Base-by-base conservation (phyloP, 2,113 vertebrate genomes). In the Thamnophis sirtalis region DNA sequence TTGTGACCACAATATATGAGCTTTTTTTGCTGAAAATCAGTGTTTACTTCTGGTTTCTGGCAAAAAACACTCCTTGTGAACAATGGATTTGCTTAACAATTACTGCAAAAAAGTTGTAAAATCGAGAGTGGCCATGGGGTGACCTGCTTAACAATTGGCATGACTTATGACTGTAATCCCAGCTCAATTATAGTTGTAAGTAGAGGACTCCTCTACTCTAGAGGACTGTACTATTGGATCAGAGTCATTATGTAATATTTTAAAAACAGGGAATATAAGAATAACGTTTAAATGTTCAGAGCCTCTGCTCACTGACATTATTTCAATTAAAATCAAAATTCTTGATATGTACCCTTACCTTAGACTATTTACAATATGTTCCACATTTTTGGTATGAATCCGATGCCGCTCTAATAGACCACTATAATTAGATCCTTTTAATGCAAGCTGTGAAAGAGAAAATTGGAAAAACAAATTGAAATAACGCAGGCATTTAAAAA, bases 361-460 rank as follows among this genome's bases (percentile, higher is more conserved):
- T 95, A 99, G 97, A 95, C 98, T 98, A 88, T 98, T 97, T 89
- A 99, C 97, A 92, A 99, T 94, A 58, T 99, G 98, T 33, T 99
- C 97, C 90, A 99, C 98, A 0, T 99, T 99, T 97, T 96, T 97
- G 5, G 98, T 99, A 96, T 99, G 99, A 96, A 99, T 98, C 95
- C 97, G 98, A 97, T 99, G 99, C 92, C 99, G 98, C 86, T 99
- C 98, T 96, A 99, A 96, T 84, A 99, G 98, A 89, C 99, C 99
- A 88, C 96, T 98, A 96, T 99, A 99, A 96, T 98, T 99, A 94
- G 99, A 99, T 86, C 99, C 99, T 95, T 99, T 99, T 97, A 99
- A 94, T 13, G 99, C 99, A 90, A 99, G 99, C 99, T 99, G 95
- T 26, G 94, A 92, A 22, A 95, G 92, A 94, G 94, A 51, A 94